Conservation (phyloP, 92 coral and sea anemone species). For the Umimayanthus kanabou region DNA sequence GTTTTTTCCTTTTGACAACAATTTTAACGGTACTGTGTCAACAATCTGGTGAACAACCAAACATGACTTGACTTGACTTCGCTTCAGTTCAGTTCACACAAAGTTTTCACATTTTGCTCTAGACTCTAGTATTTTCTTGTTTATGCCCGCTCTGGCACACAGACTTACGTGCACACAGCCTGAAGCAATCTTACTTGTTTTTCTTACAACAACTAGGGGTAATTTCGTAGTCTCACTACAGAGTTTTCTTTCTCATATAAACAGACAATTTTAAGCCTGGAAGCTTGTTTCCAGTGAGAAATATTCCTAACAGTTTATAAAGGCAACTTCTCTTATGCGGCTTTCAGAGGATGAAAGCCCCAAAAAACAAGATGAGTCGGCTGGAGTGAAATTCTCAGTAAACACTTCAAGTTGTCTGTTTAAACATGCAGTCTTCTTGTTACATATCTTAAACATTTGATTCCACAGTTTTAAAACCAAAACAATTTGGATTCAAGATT, state of each 20-base stretch:
- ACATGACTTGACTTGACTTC: background rate
- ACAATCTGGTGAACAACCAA: background rate
- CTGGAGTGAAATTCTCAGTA: background rate
- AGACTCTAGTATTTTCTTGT: background rate
- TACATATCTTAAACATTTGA: no score
- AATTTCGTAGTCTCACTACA: background rate
- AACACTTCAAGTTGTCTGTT: no score
- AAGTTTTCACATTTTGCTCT: background rate
- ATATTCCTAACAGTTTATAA: no score
- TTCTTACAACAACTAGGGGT: background rate
- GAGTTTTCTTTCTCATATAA: no score
- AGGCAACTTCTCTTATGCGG: background rate
- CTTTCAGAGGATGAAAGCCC: background rate
- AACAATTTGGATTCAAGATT: background rate
- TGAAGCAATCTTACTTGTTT: background rate
- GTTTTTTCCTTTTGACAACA: background rate
- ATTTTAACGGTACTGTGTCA: conserved; percentile 12
- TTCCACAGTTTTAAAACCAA: background rate
- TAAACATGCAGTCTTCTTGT: no score
- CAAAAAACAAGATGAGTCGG: no score
- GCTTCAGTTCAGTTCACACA: background rate
- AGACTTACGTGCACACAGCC: background rate
- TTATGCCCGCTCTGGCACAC: no score
- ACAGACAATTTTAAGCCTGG: no score
- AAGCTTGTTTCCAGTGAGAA: no score